phyloP scores from a whole-genome alignment of 2,113 vertebrate species.

The Petrocephalus zakoni region DNA sequence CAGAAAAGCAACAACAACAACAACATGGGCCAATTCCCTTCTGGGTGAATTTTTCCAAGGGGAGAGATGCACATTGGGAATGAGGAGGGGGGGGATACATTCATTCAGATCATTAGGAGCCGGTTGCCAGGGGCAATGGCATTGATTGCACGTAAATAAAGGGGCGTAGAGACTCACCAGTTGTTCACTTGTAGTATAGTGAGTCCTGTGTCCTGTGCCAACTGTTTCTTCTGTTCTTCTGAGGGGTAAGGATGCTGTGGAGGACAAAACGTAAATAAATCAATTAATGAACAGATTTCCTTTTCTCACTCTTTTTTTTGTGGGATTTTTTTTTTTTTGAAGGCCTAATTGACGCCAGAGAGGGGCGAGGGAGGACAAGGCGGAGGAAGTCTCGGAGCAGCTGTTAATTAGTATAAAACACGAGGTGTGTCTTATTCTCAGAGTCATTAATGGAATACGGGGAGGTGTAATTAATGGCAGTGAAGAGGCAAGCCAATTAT shows the following conservation, averaged over 20 bases:
- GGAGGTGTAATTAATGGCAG: conserved; percentile 96
- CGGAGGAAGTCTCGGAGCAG: conserved; percentile 49
- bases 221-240: conserved; percentile 99
- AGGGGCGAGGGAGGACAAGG: conserved; percentile 13
- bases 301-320: background rate
- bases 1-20: conserved; percentile 40
- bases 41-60: conserved; percentile 54
- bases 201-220: conserved; percentile 98
- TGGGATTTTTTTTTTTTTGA: conserved; percentile 11
- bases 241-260: conserved; percentile 95
- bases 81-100: conserved; percentile 32
- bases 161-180: conserved; percentile 78
- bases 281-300: conserved; percentile 33
- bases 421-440: conserved; percentile 73
- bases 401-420: conserved; percentile 74
- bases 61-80: conserved; percentile 32
- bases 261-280: conserved; percentile 31
- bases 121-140: conserved; percentile 52
- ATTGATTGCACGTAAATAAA: conserved; percentile 56
- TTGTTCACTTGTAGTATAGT: conserved; percentile 99
- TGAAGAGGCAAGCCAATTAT: conserved; percentile 95
- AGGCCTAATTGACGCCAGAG: conserved; percentile 24
- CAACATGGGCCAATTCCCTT: conserved; percentile 53
- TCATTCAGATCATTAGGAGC: conserved; percentile 63
- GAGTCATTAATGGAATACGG: conserved; percentile 91